These are phyloP conservation scores for Oxygymnocypris stewartii DNA, from an alignment of 2,113 vertebrate genomes.

Conservation along the genomic window DNA sequence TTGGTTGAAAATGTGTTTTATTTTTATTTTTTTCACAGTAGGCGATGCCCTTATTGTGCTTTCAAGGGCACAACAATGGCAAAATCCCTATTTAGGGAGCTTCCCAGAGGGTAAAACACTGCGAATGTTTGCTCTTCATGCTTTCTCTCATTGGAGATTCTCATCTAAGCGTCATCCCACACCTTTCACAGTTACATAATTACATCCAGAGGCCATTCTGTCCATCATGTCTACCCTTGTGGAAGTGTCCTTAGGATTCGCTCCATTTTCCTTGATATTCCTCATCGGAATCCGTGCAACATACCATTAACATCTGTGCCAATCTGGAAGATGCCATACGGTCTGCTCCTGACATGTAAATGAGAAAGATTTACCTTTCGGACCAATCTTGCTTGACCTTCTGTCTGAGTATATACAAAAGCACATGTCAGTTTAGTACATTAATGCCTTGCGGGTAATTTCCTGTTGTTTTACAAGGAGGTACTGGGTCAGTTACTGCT, in stretches of 20 bases:
- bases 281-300: neutral
- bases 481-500: conserved; percentile 18
- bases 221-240: neutral
- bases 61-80: conserved; percentile 38
- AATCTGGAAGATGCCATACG: neutral
- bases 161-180: conserved; percentile 19
- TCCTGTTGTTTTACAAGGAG: conserved; percentile 30
- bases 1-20: conserved; percentile 5
- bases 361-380: neutral
- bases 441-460: neutral
- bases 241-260: neutral
- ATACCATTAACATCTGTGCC: neutral
- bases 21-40: neutral
- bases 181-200: conserved; percentile 4
- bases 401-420: neutral
- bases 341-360: too few relatives aligned
- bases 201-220: conserved; percentile 6
- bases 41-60: neutral
- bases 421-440: conserved; percentile 9
- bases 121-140: neutral
- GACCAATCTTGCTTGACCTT: neutral
- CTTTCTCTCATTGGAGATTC: conserved; percentile 19
- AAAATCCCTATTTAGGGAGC: conserved; percentile 26
- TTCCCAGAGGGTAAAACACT: conserved; percentile 14
- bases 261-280: neutral